These are phyloP conservation scores for Abrostola triplasia DNA, from an alignment of 2,888 invertebrate species.

Conservation along the genomic window DNA sequence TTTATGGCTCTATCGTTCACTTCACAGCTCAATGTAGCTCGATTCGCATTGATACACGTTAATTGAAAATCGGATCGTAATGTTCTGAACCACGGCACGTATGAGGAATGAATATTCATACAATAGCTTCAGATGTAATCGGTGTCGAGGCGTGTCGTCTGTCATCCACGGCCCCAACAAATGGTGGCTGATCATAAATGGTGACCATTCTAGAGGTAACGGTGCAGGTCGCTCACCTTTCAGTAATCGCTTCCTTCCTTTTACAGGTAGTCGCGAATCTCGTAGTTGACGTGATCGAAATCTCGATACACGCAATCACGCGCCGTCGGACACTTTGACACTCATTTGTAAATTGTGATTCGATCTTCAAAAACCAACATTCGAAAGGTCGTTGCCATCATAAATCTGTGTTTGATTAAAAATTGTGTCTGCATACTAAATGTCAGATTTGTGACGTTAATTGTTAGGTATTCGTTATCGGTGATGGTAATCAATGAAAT, in stretches of 20 bases:
- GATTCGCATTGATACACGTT: constrained; percentile 28
- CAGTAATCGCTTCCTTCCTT: constrained; percentile 86
- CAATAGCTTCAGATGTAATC: constrained; percentile 73
- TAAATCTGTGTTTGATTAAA: constrained; percentile 48
- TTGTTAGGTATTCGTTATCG: not conserved
- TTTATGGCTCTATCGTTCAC: constrained; percentile 48
- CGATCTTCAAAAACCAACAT: constrained; percentile 42
- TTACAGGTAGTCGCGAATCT: constrained; percentile 79
- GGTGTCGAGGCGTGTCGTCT: constrained; percentile 66
- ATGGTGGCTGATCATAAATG: constrained; percentile 69
- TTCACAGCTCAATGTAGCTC: constrained; percentile 33
- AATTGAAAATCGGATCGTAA: constrained; percentile 37
- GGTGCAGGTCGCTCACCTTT: constrained; percentile 85
- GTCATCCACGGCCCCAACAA: constrained; percentile 53
- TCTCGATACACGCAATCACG: constrained; percentile 61
- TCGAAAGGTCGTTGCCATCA: constrained; percentile 62
- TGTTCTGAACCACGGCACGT: constrained; percentile 63
- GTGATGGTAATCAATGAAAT: not conserved
- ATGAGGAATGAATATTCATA: constrained; percentile 74
- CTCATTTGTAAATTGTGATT: constrained; percentile 22
- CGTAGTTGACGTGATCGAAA: constrained; percentile 77
- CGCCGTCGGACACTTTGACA: constrained; percentile 37
- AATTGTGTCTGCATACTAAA: constrained; percentile 4
- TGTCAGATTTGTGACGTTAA: not conserved
- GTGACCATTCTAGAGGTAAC: constrained; percentile 76